Evolutionary conservation across 2,797 vertebrate genomes (phyloP).

Genomic region (Parotocinclus haroldoi): DNA sequence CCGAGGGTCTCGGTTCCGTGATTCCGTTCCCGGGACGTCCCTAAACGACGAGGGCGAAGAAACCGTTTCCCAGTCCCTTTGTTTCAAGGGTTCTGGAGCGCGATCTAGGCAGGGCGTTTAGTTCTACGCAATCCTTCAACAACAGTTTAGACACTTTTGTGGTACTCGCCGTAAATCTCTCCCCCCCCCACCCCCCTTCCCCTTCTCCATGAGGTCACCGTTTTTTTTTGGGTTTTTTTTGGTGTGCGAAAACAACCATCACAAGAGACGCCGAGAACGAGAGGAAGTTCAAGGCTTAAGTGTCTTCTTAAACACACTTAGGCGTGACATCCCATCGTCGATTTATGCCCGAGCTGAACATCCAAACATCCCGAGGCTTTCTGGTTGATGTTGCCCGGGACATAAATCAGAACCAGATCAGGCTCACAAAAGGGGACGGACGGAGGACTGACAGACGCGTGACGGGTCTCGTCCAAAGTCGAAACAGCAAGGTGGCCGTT

Average conservation of each 20-base stretch:
- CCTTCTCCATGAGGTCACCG: conserved; percentile 12
- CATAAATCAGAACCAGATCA: conserved; percentile 23
- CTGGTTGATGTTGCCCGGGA: conserved; percentile 48
- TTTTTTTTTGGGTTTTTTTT: too few relatives aligned
- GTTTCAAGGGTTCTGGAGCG: too few relatives aligned
- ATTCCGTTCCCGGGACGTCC: too few relatives aligned
- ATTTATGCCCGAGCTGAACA: conserved; percentile 47
- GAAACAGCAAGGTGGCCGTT: too few relatives aligned
- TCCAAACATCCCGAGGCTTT: conserved; percentile 43
- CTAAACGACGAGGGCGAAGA: too few relatives aligned
- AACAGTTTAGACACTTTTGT: conserved; percentile 16
- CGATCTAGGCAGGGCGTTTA: conserved; percentile 5
- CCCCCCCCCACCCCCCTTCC: neutral
- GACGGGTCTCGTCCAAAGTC: conserved; percentile 26
- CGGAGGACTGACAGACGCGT: conserved; percentile 35
- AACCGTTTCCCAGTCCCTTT: too few relatives aligned
- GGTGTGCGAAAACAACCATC: too few relatives aligned
- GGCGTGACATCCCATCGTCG: conserved; percentile 21
- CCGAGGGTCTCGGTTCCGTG: too few relatives aligned
- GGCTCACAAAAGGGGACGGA: conserved; percentile 2
- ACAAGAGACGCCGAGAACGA: too few relatives aligned
- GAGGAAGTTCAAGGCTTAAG: neutral
- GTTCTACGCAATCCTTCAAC: conserved; percentile 14
- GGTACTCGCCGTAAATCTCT: neutral
- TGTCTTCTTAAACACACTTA: neutral